Evolutionary conservation across 2,113 vertebrate species (phyloP).

Genomic region (Oriolus oriolus): DNA sequence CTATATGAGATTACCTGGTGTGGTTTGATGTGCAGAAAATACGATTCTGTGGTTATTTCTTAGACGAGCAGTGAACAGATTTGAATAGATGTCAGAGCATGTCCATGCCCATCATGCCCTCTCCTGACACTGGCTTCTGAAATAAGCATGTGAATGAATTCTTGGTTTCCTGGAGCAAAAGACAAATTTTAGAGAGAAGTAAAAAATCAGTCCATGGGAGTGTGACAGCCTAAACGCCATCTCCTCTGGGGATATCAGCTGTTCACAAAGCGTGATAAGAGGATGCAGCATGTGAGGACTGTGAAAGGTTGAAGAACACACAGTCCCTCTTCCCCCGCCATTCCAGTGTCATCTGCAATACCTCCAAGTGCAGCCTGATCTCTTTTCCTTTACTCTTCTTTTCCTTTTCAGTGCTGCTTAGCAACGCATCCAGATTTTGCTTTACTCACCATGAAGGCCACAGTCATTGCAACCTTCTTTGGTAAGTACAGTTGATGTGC

Average conservation of each 20-base stretch:
- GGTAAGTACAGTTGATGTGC: constrained; percentile 61
- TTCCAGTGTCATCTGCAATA: not conserved
- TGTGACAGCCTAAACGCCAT: not conserved
- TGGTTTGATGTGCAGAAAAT: not conserved
- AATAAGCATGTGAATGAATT: not conserved
- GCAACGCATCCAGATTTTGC: not conserved
- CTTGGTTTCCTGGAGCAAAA: not conserved
- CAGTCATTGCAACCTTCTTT: constrained; percentile 58
- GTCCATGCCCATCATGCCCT: not conserved
- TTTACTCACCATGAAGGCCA: constrained; percentile 71
- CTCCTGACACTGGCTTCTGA: not conserved
- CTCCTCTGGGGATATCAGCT: not conserved
- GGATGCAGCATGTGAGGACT: not conserved
- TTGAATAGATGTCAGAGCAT: not conserved
- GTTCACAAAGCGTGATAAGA: not conserved
- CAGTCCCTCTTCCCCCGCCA: not conserved
- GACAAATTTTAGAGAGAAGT: not conserved
- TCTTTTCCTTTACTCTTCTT: not conserved
- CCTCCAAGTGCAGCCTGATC: not conserved
- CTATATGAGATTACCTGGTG: not conserved
- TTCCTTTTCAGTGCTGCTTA: constrained; percentile 25
- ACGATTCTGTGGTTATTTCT: not conserved
- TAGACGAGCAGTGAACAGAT: not conserved
- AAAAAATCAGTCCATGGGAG: not conserved
- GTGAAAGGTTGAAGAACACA: not conserved